Percentiles rank a stretch among this genome's conserved stretches.
Evolutionary conservation across 2,113 vertebrate genomes (phyloP).

Genomic region (Thamnaconus septentrionalis): DNA sequence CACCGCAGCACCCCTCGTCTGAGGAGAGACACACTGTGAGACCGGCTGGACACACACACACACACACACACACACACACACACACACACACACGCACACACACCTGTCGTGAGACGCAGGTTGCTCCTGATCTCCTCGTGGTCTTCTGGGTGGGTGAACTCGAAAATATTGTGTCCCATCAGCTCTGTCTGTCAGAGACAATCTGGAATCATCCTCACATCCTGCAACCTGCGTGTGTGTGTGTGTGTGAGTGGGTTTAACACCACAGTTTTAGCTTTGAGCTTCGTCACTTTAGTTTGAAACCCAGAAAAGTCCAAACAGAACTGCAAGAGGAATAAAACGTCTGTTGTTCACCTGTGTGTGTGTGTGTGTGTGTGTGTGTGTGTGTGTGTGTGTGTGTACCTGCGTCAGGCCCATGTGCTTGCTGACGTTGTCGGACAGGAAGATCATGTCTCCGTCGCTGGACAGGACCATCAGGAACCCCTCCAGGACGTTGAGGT

Average conservation of each 20-base stretch:
- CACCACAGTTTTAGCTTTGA: too few species aligned
- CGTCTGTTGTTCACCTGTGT: too few species aligned
- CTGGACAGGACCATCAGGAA: constrained; percentile 91
- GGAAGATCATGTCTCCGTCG: constrained; percentile 91
- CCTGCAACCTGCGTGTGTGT: too few species aligned
- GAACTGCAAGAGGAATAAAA: too few species aligned
- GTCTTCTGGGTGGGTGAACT: constrained; percentile 94
- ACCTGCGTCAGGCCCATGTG: constrained; percentile 95
- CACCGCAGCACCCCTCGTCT: constrained; percentile 79
- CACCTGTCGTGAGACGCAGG: constrained; percentile 84
- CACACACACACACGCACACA: constrained; percentile 19
- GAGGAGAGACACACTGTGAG: constrained; percentile 52
- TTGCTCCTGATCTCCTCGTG: constrained; percentile 92
- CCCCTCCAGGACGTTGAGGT: constrained; percentile 88
- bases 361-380: too few species aligned
- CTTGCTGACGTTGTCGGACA: constrained; percentile 92
- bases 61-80: constrained; percentile 3
- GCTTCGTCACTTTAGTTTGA: too few species aligned
- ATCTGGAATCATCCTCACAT: too few species aligned
- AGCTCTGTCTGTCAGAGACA: constrained; percentile 83
- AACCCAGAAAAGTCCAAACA: too few species aligned
- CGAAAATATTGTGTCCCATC: constrained; percentile 95
- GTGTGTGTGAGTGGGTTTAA: too few species aligned
- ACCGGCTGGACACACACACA: neutral
- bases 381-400: constrained; percentile 2